Conservation (phyloP, 2,888 invertebrate genomes). For the Drosophila pseudotakahashii region DNA sequence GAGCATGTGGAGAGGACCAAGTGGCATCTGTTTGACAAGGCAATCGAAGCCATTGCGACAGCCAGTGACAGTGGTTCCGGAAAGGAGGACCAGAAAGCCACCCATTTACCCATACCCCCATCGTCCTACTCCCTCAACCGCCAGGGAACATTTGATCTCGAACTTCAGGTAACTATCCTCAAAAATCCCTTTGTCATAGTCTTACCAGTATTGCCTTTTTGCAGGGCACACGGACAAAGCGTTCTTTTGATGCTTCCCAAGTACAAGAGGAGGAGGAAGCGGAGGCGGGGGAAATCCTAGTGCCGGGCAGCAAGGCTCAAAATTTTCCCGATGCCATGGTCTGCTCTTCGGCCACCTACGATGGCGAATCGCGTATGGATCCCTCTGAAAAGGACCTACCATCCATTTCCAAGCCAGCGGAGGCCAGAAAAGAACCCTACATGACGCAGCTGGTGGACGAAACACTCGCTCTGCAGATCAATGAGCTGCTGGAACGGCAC, state of each 20-base stretch:
- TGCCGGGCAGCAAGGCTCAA: constrained; percentile 34
- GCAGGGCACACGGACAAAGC: constrained; percentile 34
- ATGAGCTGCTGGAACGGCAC: constrained; percentile 52
- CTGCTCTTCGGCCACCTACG: constrained; percentile 63
- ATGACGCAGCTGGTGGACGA: constrained; percentile 53
- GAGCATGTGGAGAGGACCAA: constrained; percentile 48
- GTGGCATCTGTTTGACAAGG: constrained; percentile 39
- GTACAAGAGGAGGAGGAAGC: not conserved
- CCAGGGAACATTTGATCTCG: constrained; percentile 64
- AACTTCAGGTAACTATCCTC: constrained; percentile 38
- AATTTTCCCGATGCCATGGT: constrained; percentile 63
- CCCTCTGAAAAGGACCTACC: not conserved
- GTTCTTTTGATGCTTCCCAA: not conserved
- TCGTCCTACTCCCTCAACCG: constrained; percentile 50
- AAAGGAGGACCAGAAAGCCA: too few species aligned
- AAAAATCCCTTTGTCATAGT: not conserved
- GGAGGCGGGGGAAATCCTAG: not conserved
- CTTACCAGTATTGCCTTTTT: not conserved
- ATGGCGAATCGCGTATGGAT: constrained; percentile 46
- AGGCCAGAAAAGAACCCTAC: constrained; percentile 22
- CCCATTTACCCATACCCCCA: not conserved
- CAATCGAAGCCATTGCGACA: constrained; percentile 37
- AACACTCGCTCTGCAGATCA: constrained; percentile 55
- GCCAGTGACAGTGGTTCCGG: not conserved
- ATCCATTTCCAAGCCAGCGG: not conserved